Evolutionary conservation across 2,113 vertebrate genomes (phyloP).

Genomic region (Equus przewalskii): DNA sequence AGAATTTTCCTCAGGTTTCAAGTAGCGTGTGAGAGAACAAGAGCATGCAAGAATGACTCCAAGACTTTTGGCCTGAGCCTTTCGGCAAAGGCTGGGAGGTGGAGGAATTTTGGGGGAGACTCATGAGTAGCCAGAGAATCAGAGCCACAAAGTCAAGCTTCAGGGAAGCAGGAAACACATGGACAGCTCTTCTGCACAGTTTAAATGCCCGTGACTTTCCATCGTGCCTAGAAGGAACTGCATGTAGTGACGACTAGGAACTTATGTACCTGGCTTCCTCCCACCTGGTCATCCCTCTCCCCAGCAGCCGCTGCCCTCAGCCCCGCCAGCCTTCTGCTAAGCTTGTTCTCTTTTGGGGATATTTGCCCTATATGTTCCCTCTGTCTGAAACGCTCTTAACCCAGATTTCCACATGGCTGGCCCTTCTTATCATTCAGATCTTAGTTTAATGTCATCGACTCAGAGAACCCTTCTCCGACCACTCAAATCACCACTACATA

Average conservation of each 20-base stretch:
- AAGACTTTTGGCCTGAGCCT: background rate
- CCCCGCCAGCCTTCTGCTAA: background rate
- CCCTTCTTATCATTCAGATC: background rate
- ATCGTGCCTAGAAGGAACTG: background rate
- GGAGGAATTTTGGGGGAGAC: background rate
- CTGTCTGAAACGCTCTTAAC: background rate
- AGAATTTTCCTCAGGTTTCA: background rate
- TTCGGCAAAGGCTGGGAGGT: background rate
- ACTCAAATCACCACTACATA: background rate
- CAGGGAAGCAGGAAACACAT: background rate
- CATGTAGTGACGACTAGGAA: background rate
- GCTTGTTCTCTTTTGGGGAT: no score
- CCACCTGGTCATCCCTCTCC: background rate
- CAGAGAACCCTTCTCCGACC: background rate
- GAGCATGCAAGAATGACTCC: background rate
- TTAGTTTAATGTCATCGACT: background rate
- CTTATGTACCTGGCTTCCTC: background rate
- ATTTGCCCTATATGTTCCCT: background rate
- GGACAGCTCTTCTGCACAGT: background rate
- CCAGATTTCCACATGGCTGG: background rate
- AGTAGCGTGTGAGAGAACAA: background rate
- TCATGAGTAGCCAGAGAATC: background rate
- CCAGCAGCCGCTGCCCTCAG: background rate
- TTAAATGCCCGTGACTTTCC: background rate
- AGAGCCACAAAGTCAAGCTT: background rate